These are phyloP conservation scores for Sphecodes monilicornis DNA, from an alignment of 2,888 invertebrate genomes.

Conservation along the genomic window DNA sequence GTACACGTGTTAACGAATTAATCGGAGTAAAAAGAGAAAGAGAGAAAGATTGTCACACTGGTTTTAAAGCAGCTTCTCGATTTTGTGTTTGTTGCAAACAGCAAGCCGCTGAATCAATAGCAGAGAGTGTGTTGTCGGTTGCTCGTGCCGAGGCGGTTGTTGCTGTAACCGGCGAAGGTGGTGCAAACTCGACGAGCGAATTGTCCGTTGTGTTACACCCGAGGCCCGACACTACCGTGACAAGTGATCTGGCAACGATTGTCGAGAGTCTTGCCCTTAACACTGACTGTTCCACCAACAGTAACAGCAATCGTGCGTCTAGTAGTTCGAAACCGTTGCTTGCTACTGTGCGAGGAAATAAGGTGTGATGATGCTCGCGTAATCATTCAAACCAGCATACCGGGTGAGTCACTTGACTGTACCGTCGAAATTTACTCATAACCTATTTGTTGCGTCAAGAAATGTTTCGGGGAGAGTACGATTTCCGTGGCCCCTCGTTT, in stretches of 20 bases:
- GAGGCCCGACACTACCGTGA: slow-evolving; percentile 86
- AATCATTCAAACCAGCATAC: neutral
- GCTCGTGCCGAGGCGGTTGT: slow-evolving; percentile 90
- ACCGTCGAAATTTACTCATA: neutral
- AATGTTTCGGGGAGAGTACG: too few species aligned
- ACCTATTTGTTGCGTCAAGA: too few species aligned
- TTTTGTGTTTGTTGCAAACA: slow-evolving; percentile 72
- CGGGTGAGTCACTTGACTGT: neutral
- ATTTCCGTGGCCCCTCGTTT: too few species aligned
- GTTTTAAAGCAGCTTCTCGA: slow-evolving; percentile 31
- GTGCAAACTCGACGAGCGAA: slow-evolving; percentile 86
- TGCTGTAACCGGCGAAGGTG: slow-evolving; percentile 85
- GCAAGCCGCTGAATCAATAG: slow-evolving; percentile 95
- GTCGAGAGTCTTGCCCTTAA: slow-evolving; percentile 92
- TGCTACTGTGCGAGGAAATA: slow-evolving; percentile 80
- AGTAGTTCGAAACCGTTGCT: slow-evolving; percentile 81
- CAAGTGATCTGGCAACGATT: slow-evolving; percentile 93
- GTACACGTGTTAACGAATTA: neutral
- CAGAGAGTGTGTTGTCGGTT: slow-evolving; percentile 92
- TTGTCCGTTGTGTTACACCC: slow-evolving; percentile 87
- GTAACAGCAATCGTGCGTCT: slow-evolving; percentile 86
- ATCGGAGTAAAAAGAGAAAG: neutral
- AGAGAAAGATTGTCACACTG: neutral
- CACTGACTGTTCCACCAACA: slow-evolving; percentile 85
- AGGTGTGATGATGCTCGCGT: slow-evolving; percentile 71